Evolutionary conservation across 1,140 invertebrate genomes (phyloP).

Genomic region (Cotesia glomerata): DNA sequence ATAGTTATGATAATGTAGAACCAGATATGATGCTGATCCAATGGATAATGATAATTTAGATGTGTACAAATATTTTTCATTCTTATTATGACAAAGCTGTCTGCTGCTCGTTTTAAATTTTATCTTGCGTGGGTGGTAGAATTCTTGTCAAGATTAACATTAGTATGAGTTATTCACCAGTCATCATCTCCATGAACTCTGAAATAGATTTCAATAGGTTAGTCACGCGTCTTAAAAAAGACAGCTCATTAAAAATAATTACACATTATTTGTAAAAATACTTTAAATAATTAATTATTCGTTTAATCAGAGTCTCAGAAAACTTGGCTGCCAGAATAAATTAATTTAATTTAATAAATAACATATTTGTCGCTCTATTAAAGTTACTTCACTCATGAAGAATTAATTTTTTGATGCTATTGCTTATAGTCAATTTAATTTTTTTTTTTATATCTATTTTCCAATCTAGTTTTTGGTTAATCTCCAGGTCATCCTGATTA

Average conservation of each 20-base stretch:
- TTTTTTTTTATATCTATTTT: no score
- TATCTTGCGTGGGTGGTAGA: not conserved
- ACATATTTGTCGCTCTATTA: no score
- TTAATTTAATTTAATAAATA: no score
- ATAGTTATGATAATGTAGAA: not conserved
- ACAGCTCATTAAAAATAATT: constrained; percentile 22
- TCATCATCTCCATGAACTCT: constrained; percentile 90
- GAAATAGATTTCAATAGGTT: constrained; percentile 38
- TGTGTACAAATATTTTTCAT: not conserved
- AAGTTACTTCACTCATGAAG: no score
- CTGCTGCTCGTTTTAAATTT: no score
- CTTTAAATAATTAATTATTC: no score
- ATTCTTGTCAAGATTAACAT: not conserved
- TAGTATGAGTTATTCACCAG: constrained; percentile 70
- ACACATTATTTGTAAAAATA: not conserved
- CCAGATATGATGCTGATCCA: not conserved
- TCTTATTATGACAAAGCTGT: not conserved
- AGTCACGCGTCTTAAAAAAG: constrained; percentile 28
- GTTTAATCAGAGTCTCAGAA: no score
- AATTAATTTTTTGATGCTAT: no score
- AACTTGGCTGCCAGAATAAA: no score
- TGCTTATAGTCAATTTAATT: no score
- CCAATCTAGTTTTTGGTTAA: no score
- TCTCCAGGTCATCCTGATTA: no score
- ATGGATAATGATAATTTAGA: not conserved